phyloP scores from a whole-genome alignment of 2,113 vertebrate genomes.

The Silurus asotus region DNA sequence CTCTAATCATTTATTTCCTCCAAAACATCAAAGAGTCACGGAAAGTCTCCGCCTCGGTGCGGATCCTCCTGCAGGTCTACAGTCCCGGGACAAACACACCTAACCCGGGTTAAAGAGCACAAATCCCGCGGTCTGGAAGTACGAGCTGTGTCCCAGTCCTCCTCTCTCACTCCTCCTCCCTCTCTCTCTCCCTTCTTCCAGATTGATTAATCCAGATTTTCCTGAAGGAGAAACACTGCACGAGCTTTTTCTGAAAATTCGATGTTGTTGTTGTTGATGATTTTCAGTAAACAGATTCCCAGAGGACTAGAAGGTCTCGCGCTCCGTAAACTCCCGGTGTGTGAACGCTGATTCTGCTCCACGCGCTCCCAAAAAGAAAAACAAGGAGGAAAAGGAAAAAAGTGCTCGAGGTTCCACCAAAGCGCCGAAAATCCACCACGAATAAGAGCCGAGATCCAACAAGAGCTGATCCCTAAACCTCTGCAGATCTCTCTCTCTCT shows the following conservation, averaged over 20 bases:
- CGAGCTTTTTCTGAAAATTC: neutral
- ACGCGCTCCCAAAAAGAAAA: slow-evolving; percentile 10
- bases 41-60: too few species aligned
- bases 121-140: neutral
- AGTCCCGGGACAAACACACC: neutral
- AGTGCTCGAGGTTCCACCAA: slow-evolving; percentile 50
- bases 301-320: neutral
- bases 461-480: neutral
- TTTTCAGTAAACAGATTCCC: neutral
- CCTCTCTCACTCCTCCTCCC: neutral
- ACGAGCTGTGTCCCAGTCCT: neutral
- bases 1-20: too few species aligned
- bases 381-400: neutral
- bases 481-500: neutral
- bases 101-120: neutral
- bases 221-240: neutral
- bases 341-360: slow-evolving; percentile 45
- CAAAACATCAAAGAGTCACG: too few species aligned
- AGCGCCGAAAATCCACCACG: neutral
- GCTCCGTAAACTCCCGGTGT: neutral
- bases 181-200: neutral
- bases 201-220: neutral
- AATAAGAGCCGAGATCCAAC: neutral
- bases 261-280: neutral
- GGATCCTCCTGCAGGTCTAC: too few species aligned